Conservation (phyloP, 2,797 vertebrate genomes). For the Amblyraja radiata region DNA sequence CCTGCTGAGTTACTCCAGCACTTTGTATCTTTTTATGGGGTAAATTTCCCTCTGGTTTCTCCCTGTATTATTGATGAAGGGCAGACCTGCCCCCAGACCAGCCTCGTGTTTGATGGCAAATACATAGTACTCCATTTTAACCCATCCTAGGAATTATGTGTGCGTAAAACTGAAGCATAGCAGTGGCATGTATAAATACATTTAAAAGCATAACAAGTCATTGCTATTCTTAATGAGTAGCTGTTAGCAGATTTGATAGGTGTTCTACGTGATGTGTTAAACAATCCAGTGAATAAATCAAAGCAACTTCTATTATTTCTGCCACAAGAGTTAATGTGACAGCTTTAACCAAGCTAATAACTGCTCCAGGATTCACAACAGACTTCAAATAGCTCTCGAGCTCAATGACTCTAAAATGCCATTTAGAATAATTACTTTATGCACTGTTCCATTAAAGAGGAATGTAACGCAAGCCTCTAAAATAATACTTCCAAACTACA, state of each 20-base stretch:
- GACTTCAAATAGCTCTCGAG: constrained; percentile 25
- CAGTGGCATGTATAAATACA: neutral
- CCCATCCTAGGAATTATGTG: neutral
- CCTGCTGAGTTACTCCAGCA: too few relatives aligned
- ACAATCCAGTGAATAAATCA: constrained; percentile 6
- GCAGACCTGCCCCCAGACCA: neutral
- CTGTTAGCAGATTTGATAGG: neutral
- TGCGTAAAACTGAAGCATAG: neutral
- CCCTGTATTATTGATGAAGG: neutral
- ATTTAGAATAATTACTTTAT: constrained; percentile 25
- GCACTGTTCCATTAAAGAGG: constrained; percentile 15
- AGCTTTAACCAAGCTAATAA: constrained; percentile 30
- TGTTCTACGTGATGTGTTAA: neutral
- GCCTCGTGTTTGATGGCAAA: too few relatives aligned
- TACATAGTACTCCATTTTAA: too few relatives aligned
- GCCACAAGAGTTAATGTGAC: constrained; percentile 24
- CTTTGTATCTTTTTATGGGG: too few relatives aligned
- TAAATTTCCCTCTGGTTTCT: neutral
- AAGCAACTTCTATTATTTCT: constrained; percentile 26
- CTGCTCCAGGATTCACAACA: neutral
- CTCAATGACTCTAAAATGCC: neutral
- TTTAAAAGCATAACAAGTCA: neutral
- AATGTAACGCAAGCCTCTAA: neutral
- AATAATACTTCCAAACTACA: constrained; percentile 9
- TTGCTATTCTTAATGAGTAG: neutral